phyloP scores from a whole-genome alignment of 2,888 invertebrate species.

The Syrphus vitripennis region DNA sequence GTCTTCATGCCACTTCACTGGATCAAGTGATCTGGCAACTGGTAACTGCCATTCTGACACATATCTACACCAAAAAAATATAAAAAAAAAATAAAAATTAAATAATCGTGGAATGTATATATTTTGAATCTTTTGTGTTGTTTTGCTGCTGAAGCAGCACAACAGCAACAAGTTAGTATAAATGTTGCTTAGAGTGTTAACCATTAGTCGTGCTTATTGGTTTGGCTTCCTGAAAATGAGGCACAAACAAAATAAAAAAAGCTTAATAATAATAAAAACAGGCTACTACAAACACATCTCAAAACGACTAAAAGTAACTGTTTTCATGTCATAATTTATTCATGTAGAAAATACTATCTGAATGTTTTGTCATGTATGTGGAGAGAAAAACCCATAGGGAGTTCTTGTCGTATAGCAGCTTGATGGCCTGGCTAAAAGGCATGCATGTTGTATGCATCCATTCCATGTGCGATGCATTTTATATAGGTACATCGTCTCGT shows the following conservation, averaged over 20 bases:
- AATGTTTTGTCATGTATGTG: constrained; percentile 55
- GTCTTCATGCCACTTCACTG: background rate
- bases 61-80: background rate
- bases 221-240: constrained; percentile 64
- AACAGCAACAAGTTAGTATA: constrained; percentile 10
- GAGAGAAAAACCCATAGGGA: constrained; percentile 9
- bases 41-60: background rate
- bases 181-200: constrained; percentile 47
- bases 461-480: background rate
- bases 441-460: background rate
- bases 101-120: constrained; percentile 44
- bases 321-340: constrained; percentile 69
- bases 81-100: background rate
- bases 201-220: constrained; percentile 66
- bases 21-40: constrained; percentile 24
- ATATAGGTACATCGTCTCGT: constrained; percentile 44
- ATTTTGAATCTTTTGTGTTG: constrained; percentile 30
- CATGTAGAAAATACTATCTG: constrained; percentile 65
- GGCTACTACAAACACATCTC: constrained; percentile 17
- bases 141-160: background rate
- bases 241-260: background rate
- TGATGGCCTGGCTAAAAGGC: background rate
- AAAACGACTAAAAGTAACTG: constrained; percentile 52
- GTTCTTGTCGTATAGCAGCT: too few relatives aligned
- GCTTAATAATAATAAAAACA: too few relatives aligned